phyloP scores from a whole-genome alignment of 2,113 vertebrate species.

The Rhizomys pruinosus region DNA sequence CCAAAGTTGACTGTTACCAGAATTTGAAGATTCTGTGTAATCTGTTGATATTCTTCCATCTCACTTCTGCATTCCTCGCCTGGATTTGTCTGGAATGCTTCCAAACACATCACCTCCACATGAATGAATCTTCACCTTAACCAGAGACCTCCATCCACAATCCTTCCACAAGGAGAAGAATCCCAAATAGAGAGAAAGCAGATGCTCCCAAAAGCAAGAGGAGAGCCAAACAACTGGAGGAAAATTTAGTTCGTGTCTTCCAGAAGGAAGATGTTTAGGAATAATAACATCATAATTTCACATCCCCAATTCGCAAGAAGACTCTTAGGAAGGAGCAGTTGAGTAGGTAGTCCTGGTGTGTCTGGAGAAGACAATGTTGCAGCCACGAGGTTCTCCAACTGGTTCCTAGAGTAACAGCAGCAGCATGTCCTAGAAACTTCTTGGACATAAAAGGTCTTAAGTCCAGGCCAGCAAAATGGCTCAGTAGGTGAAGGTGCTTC shows the following conservation, averaged over 20 bases:
- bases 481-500: neutral
- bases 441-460: slow-evolving; percentile 4
- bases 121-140: neutral
- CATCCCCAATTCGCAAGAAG: neutral
- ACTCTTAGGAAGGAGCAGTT: neutral
- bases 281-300: neutral
- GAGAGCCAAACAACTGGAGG: neutral
- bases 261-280: slow-evolving; percentile 2
- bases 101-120: too few species aligned
- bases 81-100: neutral
- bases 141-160: neutral
- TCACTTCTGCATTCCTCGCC: neutral
- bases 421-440: neutral
- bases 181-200: neutral
- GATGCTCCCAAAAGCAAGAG: neutral
- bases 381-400: neutral
- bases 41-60: neutral
- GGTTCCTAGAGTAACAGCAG: neutral
- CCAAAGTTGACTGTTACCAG: neutral
- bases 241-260: neutral
- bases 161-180: neutral
- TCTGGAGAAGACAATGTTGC: neutral
- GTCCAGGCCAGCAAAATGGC: neutral
- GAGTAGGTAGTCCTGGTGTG: neutral
- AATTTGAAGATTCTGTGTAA: neutral